These are phyloP conservation scores for Channa striata DNA, from an alignment of 2,797 vertebrate species.

Conservation along the genomic window DNA sequence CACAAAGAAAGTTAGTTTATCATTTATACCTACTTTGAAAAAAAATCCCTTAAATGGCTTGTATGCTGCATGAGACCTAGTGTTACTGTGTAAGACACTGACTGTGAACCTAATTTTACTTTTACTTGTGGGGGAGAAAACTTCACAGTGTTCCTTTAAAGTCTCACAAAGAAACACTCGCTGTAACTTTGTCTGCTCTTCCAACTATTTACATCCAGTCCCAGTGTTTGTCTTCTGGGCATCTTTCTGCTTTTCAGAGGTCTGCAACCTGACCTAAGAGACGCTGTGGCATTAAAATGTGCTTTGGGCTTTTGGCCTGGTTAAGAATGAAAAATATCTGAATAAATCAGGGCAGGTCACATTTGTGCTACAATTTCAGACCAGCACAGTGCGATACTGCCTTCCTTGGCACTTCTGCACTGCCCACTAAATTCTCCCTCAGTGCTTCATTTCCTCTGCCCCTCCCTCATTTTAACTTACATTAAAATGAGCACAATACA, in stretches of 20 bases:
- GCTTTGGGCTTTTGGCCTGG: background rate
- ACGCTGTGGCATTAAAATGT: background rate
- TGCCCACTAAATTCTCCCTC: background rate
- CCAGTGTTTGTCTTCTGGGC: background rate
- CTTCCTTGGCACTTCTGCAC: background rate
- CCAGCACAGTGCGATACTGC: background rate
- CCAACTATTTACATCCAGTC: background rate
- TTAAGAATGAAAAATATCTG: background rate
- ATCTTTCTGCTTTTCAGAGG: conserved; percentile 1
- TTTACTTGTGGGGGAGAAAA: background rate
- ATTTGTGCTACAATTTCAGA: background rate
- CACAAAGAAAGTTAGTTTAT: too few relatives aligned
- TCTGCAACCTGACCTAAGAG: conserved; percentile 1
- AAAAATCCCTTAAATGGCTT: too few relatives aligned
- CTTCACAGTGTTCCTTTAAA: background rate
- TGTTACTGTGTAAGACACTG: background rate
- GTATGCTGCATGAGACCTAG: too few relatives aligned
- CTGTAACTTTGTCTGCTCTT: background rate
- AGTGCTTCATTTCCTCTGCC: background rate
- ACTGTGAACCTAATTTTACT: background rate
- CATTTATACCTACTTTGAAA: too few relatives aligned
- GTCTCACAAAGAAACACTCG: background rate
- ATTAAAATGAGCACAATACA: conserved; percentile 19
- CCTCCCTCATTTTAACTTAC: conserved; percentile 15
- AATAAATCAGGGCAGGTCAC: background rate